Conservation (phyloP, 1,140 invertebrate species). For the Hypsibius dujardini region DNA sequence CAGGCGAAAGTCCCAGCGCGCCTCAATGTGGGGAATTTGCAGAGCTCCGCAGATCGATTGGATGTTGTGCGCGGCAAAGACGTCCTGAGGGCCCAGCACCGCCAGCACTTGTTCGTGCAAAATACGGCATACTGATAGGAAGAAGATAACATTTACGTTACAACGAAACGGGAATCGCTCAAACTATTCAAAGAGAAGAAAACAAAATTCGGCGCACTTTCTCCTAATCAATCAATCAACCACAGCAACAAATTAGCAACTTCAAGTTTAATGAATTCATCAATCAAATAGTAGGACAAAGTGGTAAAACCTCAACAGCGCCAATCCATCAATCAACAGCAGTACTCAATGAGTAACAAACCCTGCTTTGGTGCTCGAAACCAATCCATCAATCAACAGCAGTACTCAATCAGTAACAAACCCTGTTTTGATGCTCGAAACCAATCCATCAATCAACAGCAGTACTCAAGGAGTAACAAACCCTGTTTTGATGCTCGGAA, state of each 20-base stretch:
- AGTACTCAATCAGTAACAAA: not conserved
- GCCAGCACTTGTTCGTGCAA: constrained; percentile 63
- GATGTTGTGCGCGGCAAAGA: constrained; percentile 58
- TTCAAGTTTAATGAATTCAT: too few relatives aligned
- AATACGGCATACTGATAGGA: constrained; percentile 62
- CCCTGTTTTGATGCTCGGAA: constrained; percentile 15
- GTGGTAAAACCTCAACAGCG: too few relatives aligned
- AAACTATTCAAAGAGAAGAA: too few relatives aligned
- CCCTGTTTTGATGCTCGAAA: not conserved
- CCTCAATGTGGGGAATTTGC: constrained; percentile 71
- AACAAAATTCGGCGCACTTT: too few relatives aligned
- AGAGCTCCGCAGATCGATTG: constrained; percentile 70
- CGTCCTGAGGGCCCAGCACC: constrained; percentile 69
- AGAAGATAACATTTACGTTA: not conserved
- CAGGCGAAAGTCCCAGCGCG: constrained; percentile 43
- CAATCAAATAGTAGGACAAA: too few relatives aligned
- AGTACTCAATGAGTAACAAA: not conserved
- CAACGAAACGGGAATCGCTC: too few relatives aligned
- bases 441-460: not conserved
- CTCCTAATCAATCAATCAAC: too few relatives aligned
- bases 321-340: not conserved
- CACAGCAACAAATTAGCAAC: too few relatives aligned
- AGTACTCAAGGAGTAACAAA: not conserved
- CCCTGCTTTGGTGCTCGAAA: not conserved
- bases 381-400: not conserved